Evolutionary conservation across 2,888 invertebrate genomes (phyloP), one percentile per base, ranked within the genome.

Genomic region (Seladonia tumulorum): DNA sequence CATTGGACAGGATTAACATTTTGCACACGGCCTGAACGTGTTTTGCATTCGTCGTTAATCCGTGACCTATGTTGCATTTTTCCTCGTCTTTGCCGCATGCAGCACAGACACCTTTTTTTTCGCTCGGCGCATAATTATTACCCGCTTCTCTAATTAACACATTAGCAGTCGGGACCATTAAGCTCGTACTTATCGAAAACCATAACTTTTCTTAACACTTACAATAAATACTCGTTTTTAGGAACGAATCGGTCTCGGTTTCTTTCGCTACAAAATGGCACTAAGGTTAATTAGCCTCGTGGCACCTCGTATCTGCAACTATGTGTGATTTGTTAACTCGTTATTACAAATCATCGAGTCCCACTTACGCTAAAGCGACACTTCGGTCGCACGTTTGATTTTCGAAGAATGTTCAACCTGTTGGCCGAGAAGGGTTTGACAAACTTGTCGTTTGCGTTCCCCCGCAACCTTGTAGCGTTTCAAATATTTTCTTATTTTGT

Each of bases 1-100:
- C 83, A 76, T 76, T 80, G 83, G 45, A 49, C 57, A 45, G 81
- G 70, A 87, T 81, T 80, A 77, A 70, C 70, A 29, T 77, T 75
- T 74, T 39, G 76, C 66, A 68, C 53, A 45, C n/a, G 72, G 49
- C 72, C 29, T 39, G 53, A 75, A 68, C 63, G 35, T 53, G 70
- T 63, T 75, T 79, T 45, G 29, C 76, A 47, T 82, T 82, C 39
- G 35, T 63, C 66, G 25, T 78, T 85, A n/a, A 76, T 82, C 74
- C 16, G 35, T 42, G 77, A 84, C 82, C 72, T 16, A 3, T 70
- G 57, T 35, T 71, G 57, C 60, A 49, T 73, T 63, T 73, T 25
- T 63, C 49, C 14, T 49, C 42, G 47, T 18, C 60, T 74, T 77
- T 63, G 70, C 70, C 35, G 57, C 45, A 72, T 16, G 47, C 35